These are phyloP conservation scores for Cololabis saira DNA, from an alignment of 2,113 vertebrate genomes.

Conservation along the genomic window DNA sequence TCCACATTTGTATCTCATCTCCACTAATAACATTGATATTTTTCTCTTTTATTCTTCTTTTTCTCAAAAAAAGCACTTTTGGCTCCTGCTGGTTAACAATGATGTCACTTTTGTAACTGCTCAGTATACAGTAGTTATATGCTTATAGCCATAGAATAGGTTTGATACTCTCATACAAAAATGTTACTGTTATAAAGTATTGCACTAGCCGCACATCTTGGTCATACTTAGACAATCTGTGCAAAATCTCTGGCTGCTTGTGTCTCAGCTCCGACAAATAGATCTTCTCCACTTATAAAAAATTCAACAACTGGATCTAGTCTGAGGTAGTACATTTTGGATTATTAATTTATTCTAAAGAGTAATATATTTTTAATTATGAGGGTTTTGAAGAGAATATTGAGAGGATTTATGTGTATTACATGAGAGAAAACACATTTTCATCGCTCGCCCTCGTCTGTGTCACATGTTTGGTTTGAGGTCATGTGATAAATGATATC, in stretches of 20 bases:
- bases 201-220: constrained; percentile 59
- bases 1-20: constrained; percentile 30
- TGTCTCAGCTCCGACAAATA: constrained; percentile 10
- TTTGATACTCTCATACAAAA: constrained; percentile 36
- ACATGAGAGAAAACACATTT: constrained; percentile 9
- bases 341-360: constrained; percentile 32
- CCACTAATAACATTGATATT: constrained; percentile 1
- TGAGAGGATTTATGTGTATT: constrained; percentile 15
- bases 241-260: constrained; percentile 28
- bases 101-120: constrained; percentile 75
- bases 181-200: constrained; percentile 26
- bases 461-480: constrained; percentile 1
- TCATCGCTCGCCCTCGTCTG: constrained; percentile 17
- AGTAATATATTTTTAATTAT: constrained; percentile 35
- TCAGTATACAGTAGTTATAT: constrained; percentile 24
- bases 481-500: constrained; percentile 2
- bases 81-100: constrained; percentile 56
- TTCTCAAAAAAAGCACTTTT: constrained; percentile 63
- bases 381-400: constrained; percentile 20
- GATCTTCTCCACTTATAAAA: no score
- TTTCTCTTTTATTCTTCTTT: constrained; percentile 45
- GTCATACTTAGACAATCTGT: constrained; percentile 55
- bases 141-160: constrained; percentile 56
- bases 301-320: no score
- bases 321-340: constrained; percentile 17